These are phyloP conservation scores for Ophion ventricosus DNA, from an alignment of 2,888 invertebrate genomes.

Conservation along the genomic window DNA sequence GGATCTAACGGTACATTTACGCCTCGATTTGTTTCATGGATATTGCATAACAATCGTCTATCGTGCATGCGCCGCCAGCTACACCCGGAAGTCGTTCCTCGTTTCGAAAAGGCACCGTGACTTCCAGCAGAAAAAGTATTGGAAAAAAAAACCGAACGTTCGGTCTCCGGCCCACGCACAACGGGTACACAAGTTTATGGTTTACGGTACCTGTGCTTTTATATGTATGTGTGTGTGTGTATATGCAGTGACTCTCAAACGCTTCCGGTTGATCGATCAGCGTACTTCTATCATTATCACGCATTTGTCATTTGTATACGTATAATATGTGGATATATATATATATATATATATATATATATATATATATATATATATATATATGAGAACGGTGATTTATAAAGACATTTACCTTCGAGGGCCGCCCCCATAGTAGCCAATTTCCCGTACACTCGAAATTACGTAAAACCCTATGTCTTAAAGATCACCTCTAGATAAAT, in stretches of 20 bases:
- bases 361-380: neutral
- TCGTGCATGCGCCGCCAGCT: neutral
- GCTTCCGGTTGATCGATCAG: constrained; percentile 63
- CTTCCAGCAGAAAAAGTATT: constrained; percentile 29
- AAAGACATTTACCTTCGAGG: neutral
- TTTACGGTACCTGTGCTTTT: constrained; percentile 61
- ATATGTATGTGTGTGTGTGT: constrained; percentile 5
- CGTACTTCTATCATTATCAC: constrained; percentile 39
- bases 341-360: neutral
- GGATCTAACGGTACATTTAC: neutral
- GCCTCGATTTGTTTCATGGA: constrained; percentile 39
- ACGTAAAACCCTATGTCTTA: neutral
- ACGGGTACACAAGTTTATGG: constrained; percentile 61
- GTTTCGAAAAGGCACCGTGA: constrained; percentile 57
- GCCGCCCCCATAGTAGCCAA: neutral
- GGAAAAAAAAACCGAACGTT: constrained; percentile 32
- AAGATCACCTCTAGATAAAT: neutral
- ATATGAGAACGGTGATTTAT: neutral
- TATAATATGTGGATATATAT: neutral
- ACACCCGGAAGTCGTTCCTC: constrained; percentile 63
- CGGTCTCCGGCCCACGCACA: constrained; percentile 60
- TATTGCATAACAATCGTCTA: constrained; percentile 52
- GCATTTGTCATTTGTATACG: constrained; percentile 1
- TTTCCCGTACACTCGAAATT: neutral
- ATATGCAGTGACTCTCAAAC: constrained; percentile 60